Evolutionary conservation across 2,797 vertebrate species (phyloP), one percentile per base, ranked within the genome.

Genomic region (Euthynnus affinis): DNA sequence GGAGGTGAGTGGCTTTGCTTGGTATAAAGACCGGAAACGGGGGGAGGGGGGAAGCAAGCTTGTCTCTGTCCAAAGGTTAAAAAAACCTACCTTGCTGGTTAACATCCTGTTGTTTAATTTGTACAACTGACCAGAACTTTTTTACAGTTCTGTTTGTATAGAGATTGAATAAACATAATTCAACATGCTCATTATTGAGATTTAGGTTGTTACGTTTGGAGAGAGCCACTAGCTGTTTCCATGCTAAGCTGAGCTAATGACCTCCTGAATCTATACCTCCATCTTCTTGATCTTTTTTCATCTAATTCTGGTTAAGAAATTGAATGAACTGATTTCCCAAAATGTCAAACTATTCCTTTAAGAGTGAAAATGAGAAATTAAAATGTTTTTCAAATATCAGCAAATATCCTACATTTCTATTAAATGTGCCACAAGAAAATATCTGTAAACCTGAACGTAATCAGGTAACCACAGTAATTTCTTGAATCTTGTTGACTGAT

Each of bases 361-460:
- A 71, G 42, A 52, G 22, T 12, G n/a, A 70, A 74, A 74, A 32
- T 56, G 32, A 77, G 52, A 61, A 32, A 73, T 42, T 68, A 59
- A 83, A 83, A 6, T 25, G 23, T 51, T 22, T 69, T 71, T 59
- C 29, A 61, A 71, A 78, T 9, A 63, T 32, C 78, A 83, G 72
- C 72, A 72, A 72, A 71, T 76, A 70, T 76, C 64, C 82, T 56
- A 59, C 25, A 79, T 81, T 62, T 64, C n/a, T 37, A 66, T 32
- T 40, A 57, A 67, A 64, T 37, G 42, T 27, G n/a, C 69, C 46
- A 27, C 18, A 76, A 48, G 44, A 72, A 75, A 59, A 73, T 10
- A 15, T 37, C 20, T 52, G 40, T 34, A 51, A 58, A 68, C 42
- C 5, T 23, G 17, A 57, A 60, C 59, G 32, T 23, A 66, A 73